Evolutionary conservation across 2,888 invertebrate species (phyloP).

Genomic region (Chrysina gloriosa): DNA sequence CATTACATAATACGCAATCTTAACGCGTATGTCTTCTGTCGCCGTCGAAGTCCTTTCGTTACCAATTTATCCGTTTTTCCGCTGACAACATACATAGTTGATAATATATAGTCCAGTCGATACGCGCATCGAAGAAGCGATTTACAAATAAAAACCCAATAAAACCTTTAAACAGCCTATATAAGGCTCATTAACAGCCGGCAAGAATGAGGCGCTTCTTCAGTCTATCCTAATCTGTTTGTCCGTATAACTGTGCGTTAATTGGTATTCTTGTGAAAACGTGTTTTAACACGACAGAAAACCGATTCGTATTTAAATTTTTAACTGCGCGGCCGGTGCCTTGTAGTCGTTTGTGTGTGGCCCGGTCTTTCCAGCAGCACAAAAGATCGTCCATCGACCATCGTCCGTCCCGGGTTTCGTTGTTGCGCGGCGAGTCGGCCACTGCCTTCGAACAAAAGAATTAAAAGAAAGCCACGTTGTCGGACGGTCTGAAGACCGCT

Average conservation of each 20-base stretch:
- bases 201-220: slow-evolving; percentile 17
- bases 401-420: slow-evolving; percentile 27
- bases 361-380: slow-evolving; percentile 19
- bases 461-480: slow-evolving; percentile 25
- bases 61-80: too few relatives aligned
- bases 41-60: too few relatives aligned
- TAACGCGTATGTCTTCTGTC: too few relatives aligned
- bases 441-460: slow-evolving; percentile 23
- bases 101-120: too few relatives aligned
- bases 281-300: slow-evolving; percentile 31
- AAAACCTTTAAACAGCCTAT: not conserved
- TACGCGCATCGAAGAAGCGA: not conserved
- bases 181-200: slow-evolving; percentile 9
- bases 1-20: too few relatives aligned
- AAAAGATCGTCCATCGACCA: slow-evolving; percentile 35
- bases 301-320: slow-evolving; percentile 27
- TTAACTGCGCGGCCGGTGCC: slow-evolving; percentile 13
- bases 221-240: slow-evolving; percentile 16
- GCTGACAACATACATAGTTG: too few relatives aligned
- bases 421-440: slow-evolving; percentile 18
- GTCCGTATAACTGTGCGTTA: slow-evolving; percentile 11
- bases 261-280: slow-evolving; percentile 28
- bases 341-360: slow-evolving; percentile 26
- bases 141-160: not conserved
- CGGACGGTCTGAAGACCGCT: slow-evolving; percentile 9